These are phyloP conservation scores for Chaetura pelagica DNA, from an alignment of 2,113 vertebrate genomes.

Conservation along the genomic window DNA sequence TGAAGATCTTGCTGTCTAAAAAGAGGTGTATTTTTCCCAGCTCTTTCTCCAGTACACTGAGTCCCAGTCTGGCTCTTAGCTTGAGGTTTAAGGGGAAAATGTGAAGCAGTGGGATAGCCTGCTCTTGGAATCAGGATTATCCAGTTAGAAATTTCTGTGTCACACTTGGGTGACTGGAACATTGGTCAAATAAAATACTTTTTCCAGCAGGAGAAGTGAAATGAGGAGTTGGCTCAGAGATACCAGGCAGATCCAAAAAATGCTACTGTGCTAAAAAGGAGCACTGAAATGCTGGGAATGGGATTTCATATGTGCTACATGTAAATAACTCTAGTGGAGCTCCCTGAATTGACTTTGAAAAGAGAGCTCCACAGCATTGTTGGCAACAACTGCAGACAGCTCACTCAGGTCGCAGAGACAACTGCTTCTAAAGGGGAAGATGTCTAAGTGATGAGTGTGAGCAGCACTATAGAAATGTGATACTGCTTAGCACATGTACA, in stretches of 20 bases:
- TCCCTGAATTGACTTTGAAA: not conserved
- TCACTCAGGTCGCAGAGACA: not conserved
- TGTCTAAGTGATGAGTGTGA: constrained; percentile 2
- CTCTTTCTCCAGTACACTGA: not conserved
- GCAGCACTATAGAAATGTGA: not conserved
- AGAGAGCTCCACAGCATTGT: not conserved
- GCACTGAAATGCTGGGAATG: not conserved
- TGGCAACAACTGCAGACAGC: not conserved
- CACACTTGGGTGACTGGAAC: not conserved
- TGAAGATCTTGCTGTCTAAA: not conserved
- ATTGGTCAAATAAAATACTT: constrained; percentile 27
- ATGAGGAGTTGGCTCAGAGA: constrained; percentile 1
- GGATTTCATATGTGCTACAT: not conserved
- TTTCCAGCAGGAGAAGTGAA: constrained; percentile 21
- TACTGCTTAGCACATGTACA: constrained; percentile 30
- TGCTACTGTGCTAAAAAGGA: constrained; percentile 19
- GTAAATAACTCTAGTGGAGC: constrained; percentile 24
- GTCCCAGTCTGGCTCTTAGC: not conserved
- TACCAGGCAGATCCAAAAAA: not conserved
- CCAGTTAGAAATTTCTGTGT: constrained; percentile 52
- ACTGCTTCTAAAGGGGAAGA: not conserved
- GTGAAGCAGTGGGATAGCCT: not conserved
- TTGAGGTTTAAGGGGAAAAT: constrained; percentile 15
- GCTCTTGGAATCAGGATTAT: not conserved
- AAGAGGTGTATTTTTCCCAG: not conserved